Conservation (phyloP, 1,140 invertebrate species). For the Thaumatotibia leucotreta region DNA sequence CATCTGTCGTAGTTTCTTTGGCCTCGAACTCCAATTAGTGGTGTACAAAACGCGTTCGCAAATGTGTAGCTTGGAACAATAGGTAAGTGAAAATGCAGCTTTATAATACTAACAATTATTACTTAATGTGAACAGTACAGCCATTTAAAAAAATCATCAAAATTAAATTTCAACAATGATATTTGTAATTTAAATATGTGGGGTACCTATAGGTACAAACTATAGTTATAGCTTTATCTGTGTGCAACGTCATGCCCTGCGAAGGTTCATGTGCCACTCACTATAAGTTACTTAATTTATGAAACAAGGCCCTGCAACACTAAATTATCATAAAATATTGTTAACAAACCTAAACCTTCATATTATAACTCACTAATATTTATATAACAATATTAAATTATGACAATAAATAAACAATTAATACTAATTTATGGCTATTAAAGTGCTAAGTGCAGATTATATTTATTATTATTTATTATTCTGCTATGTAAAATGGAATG, state of each 20-base stretch:
- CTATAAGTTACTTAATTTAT: background rate
- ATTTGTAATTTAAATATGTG: background rate
- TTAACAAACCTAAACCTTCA: background rate
- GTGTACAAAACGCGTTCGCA: no score
- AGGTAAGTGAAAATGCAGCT: no score
- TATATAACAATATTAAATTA: slow-evolving; percentile 3
- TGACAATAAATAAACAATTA: slow-evolving; percentile 15
- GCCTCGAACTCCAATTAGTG: no score
- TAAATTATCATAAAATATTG: background rate
- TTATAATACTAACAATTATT: no score
- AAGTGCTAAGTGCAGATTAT: slow-evolving; percentile 20
- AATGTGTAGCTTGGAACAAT: no score
- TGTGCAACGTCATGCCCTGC: background rate
- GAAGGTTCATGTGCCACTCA: background rate
- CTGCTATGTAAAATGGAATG: slow-evolving; percentile 48
- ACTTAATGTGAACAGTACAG: background rate
- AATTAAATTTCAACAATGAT: background rate
- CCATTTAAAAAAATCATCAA: background rate
- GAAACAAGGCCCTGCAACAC: background rate
- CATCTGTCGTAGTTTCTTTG: no score
- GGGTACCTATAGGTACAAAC: background rate
- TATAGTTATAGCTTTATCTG: no score
- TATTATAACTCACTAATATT: background rate
- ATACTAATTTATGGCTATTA: slow-evolving; percentile 34
- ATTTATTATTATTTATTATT: slow-evolving; percentile 18